phyloP scores from a whole-genome alignment of 1,140 invertebrate genomes.

The Stegodyphus mimosarum region DNA sequence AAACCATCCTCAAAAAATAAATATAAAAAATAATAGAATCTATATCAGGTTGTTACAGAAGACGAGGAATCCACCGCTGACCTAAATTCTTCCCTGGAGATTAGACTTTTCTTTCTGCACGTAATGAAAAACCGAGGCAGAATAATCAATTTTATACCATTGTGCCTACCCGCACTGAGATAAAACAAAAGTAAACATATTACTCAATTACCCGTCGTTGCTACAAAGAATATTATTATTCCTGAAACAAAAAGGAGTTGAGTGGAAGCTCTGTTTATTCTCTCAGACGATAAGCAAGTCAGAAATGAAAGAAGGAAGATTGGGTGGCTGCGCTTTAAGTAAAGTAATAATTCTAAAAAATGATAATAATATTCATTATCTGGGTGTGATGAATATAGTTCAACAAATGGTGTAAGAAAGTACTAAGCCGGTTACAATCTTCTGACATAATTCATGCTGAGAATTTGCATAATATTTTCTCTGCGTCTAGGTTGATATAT shows the following conservation, averaged over 20 bases:
- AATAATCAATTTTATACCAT: conserved; percentile 30
- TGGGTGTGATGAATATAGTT: conserved; percentile 12
- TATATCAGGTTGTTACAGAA: conserved; percentile 30
- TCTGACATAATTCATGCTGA: too few species aligned
- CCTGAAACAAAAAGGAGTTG: background rate
- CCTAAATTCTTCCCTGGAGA: conserved; percentile 19
- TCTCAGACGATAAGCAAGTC: conserved; percentile 8
- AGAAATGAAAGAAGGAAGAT: conserved; percentile 3
- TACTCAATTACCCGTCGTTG: conserved; percentile 27
- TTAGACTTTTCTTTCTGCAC: conserved; percentile 1
- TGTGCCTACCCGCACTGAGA: background rate
- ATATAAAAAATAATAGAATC: conserved; percentile 2
- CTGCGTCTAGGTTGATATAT: too few species aligned
- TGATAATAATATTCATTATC: conserved; percentile 13
- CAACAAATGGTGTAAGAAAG: background rate
- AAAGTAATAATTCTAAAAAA: background rate
- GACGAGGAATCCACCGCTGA: background rate
- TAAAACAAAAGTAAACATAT: conserved; percentile 38
- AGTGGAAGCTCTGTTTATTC: conserved; percentile 10
- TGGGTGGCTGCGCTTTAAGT: background rate
- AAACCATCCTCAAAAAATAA: too few species aligned
- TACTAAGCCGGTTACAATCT: background rate
- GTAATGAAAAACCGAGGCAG: conserved; percentile 29
- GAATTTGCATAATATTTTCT: too few species aligned
- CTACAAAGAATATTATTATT: background rate